Evolutionary conservation across 2,888 invertebrate species (phyloP), one percentile per base, ranked within the genome.

Genomic region (Watsonalla cultraria): DNA sequence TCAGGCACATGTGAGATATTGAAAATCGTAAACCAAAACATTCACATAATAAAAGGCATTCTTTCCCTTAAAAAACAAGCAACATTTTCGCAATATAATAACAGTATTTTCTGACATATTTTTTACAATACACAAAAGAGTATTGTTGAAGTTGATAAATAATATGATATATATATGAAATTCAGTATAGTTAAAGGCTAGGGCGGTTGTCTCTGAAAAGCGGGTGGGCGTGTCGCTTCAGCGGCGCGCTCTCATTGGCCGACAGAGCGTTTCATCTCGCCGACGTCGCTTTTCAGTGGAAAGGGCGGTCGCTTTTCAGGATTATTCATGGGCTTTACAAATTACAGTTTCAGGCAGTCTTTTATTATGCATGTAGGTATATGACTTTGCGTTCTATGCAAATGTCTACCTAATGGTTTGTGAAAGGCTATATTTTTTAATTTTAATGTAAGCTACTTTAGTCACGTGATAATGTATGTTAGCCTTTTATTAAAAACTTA

Each of bases 141-240:
- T 9, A 39, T n/a, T 5, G 24, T 14, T 50, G 50, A 56, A 51
- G 50, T 53, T 15, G 50, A 52, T 46, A 52, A 9, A 47, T 46
- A 51, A n/a, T 37, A 14, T 47, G 51, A 56, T 59, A 42, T 54
- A 42, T 54, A 51, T 37, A 66, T 62, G 61, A 64, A 66, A 61
- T 65, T 70, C 68, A 70, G 68, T 65, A 52, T 59, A 73, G 59
- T 72, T 65, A 74, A 80, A 75, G 74, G 64, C 65, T 24, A 24
- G 65, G 65, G 68, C 72, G 67, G 76, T 77, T 73, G 75, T 85
- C 84, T 76, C 88, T 89, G 68, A 78, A 82, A 60, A 90, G 90
- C 82, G 90, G 83, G 81, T 88, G 80, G 90, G 89, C 89, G 90
- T 88, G 83, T 69, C 82, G 66, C 89, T 89, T 84, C 82, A 90